A percentile compares a stretch with the other conserved stretches of the same genome.
Evolutionary conservation across 2,113 vertebrate genomes (phyloP).

Genomic region (Rhagologus leucostigma): DNA sequence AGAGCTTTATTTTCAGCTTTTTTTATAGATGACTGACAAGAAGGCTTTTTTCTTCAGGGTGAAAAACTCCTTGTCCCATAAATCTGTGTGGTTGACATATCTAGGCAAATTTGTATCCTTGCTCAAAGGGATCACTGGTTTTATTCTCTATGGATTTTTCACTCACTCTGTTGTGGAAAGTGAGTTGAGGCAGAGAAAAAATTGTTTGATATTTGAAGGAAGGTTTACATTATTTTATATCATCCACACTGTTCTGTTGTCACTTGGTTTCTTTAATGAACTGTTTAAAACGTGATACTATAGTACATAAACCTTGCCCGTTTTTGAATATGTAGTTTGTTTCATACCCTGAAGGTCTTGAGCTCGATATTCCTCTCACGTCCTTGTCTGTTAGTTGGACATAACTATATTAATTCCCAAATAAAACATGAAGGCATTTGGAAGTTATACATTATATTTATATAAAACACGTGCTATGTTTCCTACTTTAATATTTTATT

Average conservation of each 20-base stretch:
- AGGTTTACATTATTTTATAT: conserved; percentile 43
- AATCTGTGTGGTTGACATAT: conserved; percentile 60
- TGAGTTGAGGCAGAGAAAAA: conserved; percentile 24
- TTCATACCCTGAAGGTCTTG: neutral
- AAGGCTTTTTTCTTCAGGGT: conserved; percentile 38
- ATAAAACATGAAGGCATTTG: neutral
- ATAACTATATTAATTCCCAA: neutral
- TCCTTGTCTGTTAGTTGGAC: neutral
- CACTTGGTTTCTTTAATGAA: conserved; percentile 42
- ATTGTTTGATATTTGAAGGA: neutral
- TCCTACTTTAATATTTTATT: neutral
- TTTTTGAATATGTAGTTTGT: neutral
- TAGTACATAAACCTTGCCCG: conserved; percentile 4
- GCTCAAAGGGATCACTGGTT: conserved; percentile 57
- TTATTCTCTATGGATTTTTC: conserved; percentile 61
- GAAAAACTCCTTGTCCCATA: conserved; percentile 63
- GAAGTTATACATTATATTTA: neutral
- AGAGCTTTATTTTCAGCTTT: conserved; percentile 55
- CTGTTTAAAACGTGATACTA: conserved; percentile 52
- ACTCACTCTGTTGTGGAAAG: conserved; percentile 42
- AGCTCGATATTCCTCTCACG: neutral
- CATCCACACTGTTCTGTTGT: conserved; percentile 38
- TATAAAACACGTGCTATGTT: neutral
- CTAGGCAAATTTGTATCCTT: conserved; percentile 60
- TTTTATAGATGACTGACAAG: conserved; percentile 56